Conservation (phyloP, 1,140 invertebrate species). For the Steinernema feltiae region DNA sequence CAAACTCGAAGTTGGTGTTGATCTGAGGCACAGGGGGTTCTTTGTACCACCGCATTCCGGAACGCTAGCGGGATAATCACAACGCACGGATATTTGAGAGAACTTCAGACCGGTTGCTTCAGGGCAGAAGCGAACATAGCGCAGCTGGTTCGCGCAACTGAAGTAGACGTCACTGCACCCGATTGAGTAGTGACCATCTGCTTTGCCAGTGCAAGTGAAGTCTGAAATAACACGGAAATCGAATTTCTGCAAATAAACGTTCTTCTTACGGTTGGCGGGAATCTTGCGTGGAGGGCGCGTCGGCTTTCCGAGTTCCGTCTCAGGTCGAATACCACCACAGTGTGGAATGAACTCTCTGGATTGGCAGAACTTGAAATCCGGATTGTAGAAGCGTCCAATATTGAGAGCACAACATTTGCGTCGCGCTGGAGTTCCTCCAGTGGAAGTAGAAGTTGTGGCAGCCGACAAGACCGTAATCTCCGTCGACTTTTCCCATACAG, state of each 20-base stretch:
- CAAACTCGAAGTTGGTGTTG: no score
- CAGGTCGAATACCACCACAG: not conserved
- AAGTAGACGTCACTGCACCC: not conserved
- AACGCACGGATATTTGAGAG: not conserved
- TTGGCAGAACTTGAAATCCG: not conserved
- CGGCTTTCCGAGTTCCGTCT: not conserved
- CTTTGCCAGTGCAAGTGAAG: not conserved
- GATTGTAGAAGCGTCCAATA: not conserved
- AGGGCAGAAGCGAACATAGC: not conserved
- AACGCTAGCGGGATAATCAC: not conserved
- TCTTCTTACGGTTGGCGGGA: no score
- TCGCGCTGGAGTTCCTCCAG: not conserved
- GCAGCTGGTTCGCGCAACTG: not conserved
- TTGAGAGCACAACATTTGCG: not conserved
- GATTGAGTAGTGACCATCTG: not conserved
- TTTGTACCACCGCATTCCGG: not conserved
- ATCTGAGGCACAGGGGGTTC: no score
- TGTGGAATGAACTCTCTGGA: not conserved
- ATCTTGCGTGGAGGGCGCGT: no score
- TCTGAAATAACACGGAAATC: not conserved
- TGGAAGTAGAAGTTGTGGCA: not conserved
- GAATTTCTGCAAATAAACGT: not conserved
- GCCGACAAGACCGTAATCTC: not conserved
- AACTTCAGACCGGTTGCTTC: not conserved
- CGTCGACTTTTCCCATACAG: not conserved